Evolutionary conservation across 2,113 vertebrate species (phyloP), one percentile per base, ranked within the genome.

Genomic region (Erpornis zantholeuca): DNA sequence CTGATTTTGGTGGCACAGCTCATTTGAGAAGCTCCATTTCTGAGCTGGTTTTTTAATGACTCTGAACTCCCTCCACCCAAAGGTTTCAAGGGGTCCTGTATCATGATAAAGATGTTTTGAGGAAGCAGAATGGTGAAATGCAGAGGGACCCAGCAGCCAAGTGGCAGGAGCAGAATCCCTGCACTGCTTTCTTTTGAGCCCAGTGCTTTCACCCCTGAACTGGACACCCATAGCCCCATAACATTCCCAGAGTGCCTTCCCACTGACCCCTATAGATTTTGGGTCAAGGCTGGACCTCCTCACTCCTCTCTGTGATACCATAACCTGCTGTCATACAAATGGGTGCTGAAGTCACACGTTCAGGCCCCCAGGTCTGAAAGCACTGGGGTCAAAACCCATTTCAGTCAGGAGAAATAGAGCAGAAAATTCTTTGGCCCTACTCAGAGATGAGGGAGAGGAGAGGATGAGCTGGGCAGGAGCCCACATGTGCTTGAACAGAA

Each of bases 401-500:
- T 76, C 66, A 50, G 21, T 57, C 42, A 44, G 57, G 23, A 40
- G 63, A 91, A 94, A 76, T 1, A 95, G 86, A 92, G 86, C 79
- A 88, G 71, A 80, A 81, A 79, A 82, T 35, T 82, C 59, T 85
- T 88, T 92, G 88, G 88, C 88, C 64, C 36, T 65, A 5, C 36
- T 81, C 69, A 61, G 85, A 79, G 63, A 53, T 5, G 20, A 81
- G 52, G 45, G 72, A 90, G 80, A 95, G 49, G 82, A 69, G 61
- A 92, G 50, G 87, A 96, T 70, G 91, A 91, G 70, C 82, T 92
- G 93, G 84, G 89, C 50, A 84, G 35, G 70, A 94, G 70, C 83
- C 57, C 95, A 84, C 88, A 60, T 92, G 77, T 93, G 76, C 68
- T 90, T 27, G n/a, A 84, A 60, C n/a, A 88, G 71, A 68, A 66